Percentiles rank a stretch among this genome's conserved stretches.
Conservation (phyloP, 2,113 vertebrate genomes). For the Columba livia region DNA sequence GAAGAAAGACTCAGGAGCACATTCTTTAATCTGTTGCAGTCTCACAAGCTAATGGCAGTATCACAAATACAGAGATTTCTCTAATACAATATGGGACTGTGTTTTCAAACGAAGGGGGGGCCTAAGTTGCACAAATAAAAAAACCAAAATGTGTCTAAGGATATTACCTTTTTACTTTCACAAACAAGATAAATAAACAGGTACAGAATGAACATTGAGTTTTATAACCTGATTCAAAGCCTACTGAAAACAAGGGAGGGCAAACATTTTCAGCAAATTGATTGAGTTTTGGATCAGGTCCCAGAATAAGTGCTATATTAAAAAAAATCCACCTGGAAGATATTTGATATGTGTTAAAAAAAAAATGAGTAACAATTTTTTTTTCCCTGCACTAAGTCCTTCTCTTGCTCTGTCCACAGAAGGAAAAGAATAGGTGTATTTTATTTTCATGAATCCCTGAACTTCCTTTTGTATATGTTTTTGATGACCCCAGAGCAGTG, state of each 20-base stretch:
- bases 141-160: background rate
- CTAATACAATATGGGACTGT: background rate
- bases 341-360: background rate
- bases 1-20: background rate
- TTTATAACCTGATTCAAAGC: conserved; percentile 5
- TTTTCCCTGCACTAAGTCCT: background rate
- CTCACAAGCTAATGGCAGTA: background rate
- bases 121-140: background rate
- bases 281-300: background rate
- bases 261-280: background rate
- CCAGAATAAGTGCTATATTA: background rate
- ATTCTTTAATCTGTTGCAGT: background rate
- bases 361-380: background rate
- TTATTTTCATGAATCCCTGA: conserved; percentile 38
- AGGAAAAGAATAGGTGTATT: background rate
- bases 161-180: background rate
- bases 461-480: conserved; percentile 6
- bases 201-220: background rate
- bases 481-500: conserved; percentile 14
- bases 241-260: background rate
- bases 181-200: background rate
- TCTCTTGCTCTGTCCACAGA: background rate
- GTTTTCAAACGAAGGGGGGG: background rate
- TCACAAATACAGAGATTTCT: background rate
- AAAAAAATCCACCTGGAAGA: background rate